Base-by-base conservation (phyloP, 2,888 invertebrate genomes). In the Slavum lentiscoides region DNA sequence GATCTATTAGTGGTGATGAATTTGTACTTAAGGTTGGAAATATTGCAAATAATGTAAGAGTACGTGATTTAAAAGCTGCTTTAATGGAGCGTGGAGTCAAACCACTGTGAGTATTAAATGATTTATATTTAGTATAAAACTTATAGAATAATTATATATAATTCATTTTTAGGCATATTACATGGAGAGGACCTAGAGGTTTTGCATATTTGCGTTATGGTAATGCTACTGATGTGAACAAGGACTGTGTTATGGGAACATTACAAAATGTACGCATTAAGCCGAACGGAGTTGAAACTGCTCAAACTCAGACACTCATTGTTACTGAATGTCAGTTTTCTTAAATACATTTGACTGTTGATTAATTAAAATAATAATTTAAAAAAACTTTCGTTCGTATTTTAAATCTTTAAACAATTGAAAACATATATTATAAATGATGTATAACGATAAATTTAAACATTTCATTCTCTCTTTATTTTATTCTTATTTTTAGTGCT, bases 51-150 rank as follows among this genome's bases (percentile, higher is more conserved):
- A 90, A 89, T 83, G 91, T 92, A 17, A 89, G 93, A 83, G 91
- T 93, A 13, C 90, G 92, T 70, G 93, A 94, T 85, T 87, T 94
- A 84, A 93, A 93, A 85, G 89, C 90, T 73, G 93, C 92, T 58
- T 87, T 94, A 55, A 89, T 89, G 64, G 92, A 92, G 85, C 91
- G 92, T 84, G 92, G 92, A 68, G 91, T 93, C 81, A 92, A 92
- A 85, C 93, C 94, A 82, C 43, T 82, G 83, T 82, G 82, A 58
- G 72, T 53, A 6, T 64, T 30, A 4, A 59, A 62, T 23, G n/a
- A 49, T 37, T 53, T 7, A 23, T 49, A 64, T 67, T 61, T 59
- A 43, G 11, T 49, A 17, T 21, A 39, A 62, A 59, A 49, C 30
- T 30, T 30, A 49, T 49, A n/a, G n/a, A n/a, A n/a, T n/a, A 49